Percentiles rank a stretch among this genome's conserved stretches.
Conservation (phyloP, 2,888 invertebrate species). For the Euplexia lucipara region DNA sequence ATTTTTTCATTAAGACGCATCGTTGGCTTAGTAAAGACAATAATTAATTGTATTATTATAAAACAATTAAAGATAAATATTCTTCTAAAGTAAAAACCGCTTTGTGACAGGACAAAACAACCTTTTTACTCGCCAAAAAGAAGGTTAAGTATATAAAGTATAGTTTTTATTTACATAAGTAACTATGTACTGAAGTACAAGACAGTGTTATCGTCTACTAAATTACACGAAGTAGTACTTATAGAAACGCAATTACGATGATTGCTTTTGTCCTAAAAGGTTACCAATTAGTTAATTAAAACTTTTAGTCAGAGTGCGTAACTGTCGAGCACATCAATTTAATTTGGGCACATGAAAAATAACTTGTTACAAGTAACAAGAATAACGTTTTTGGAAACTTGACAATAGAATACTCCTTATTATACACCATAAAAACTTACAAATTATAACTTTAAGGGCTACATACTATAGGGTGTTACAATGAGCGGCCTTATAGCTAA, state of each 20-base stretch:
- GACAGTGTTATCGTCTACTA: constrained; percentile 22
- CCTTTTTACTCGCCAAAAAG: background rate
- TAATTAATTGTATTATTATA: background rate
- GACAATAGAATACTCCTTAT: no score
- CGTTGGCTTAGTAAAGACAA: background rate
- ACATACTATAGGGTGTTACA: no score
- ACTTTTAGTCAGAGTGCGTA: constrained; percentile 21
- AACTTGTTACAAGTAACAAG: constrained; percentile 5
- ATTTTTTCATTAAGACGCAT: background rate
- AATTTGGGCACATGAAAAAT: constrained; percentile 9
- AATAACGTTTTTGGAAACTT: background rate
- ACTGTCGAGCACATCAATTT: constrained; percentile 16
- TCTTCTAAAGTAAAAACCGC: background rate
- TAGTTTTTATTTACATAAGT: no score
- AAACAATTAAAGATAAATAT: background rate
- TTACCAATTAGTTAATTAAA: constrained; percentile 46
- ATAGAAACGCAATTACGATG: constrained; percentile 31
- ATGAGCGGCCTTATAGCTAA: no score
- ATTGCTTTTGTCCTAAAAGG: constrained; percentile 26
- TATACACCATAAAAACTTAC: no score
- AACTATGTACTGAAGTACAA: background rate
- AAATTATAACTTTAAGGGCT: no score
- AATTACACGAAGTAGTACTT: constrained; percentile 12
- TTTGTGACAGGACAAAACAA: background rate
- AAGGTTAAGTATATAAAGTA: background rate